These are phyloP conservation scores for Wasmannia auropunctata DNA, from an alignment of 1,140 invertebrate genomes.

Conservation along the genomic window DNA sequence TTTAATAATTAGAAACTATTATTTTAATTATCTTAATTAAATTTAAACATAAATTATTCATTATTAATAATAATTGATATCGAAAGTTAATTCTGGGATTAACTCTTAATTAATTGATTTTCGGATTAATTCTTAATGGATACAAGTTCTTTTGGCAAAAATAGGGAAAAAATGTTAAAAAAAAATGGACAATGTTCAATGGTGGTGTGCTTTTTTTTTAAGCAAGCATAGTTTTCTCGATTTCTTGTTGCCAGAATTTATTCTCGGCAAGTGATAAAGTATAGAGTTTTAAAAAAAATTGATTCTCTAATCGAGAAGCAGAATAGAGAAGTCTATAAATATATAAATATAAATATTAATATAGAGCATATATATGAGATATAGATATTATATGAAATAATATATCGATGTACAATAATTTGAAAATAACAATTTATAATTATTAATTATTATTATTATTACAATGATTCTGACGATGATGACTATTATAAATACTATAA, in stretches of 20 bases:
- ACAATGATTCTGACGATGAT: slow-evolving; percentile 64
- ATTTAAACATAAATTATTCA: neutral
- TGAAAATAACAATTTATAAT: slow-evolving; percentile 83
- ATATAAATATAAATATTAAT: slow-evolving; percentile 80
- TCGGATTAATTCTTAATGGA: neutral
- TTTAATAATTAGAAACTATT: neutral
- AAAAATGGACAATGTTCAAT: slow-evolving; percentile 46
- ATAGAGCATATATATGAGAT: slow-evolving; percentile 68
- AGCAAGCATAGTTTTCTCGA: slow-evolving; percentile 75
- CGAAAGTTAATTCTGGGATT: neutral
- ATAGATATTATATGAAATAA: slow-evolving; percentile 81
- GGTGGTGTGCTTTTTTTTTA: slow-evolving; percentile 62
- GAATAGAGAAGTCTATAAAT: slow-evolving; percentile 82
- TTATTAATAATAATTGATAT: slow-evolving; percentile 18
- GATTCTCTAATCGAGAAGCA: slow-evolving; percentile 77
- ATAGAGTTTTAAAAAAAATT: slow-evolving; percentile 79
- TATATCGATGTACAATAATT: slow-evolving; percentile 85
- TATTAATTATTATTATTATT: slow-evolving; percentile 75
- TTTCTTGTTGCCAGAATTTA: slow-evolving; percentile 79
- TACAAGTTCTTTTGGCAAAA: slow-evolving; percentile 47
- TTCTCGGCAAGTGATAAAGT: slow-evolving; percentile 80
- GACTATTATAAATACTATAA: slow-evolving; percentile 68
- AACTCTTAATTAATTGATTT: slow-evolving; percentile 7
- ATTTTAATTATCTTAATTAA: neutral
- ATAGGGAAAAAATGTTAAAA: slow-evolving; percentile 46